phyloP scores from a whole-genome alignment of 92 coral and sea anemone species.

The Siderastrea radians region DNA sequence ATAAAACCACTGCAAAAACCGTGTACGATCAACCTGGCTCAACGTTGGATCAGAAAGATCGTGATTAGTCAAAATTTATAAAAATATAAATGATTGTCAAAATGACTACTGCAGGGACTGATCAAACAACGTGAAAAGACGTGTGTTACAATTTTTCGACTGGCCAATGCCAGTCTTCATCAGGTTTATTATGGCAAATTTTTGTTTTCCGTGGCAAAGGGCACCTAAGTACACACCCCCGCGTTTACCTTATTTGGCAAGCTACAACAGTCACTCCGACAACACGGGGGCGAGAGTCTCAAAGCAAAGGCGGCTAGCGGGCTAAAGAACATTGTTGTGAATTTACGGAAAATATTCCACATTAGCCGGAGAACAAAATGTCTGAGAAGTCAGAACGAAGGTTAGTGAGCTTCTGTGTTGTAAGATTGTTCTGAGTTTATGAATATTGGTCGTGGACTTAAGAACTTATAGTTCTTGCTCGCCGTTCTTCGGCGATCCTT shows the following conservation, averaged over 20 bases:
- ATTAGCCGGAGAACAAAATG: neutral
- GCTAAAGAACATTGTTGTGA: neutral
- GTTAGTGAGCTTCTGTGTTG: neutral
- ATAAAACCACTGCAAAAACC: too few relatives aligned
- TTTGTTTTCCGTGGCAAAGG: neutral
- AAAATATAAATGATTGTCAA: too few relatives aligned
- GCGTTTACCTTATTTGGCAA: conserved; percentile 28
- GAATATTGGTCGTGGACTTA: neutral
- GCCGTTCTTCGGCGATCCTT: neutral
- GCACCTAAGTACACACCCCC: conserved; percentile 14
- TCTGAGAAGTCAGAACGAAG: conserved; percentile 46
- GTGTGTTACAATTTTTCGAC: too few relatives aligned
- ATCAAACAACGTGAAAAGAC: too few relatives aligned
- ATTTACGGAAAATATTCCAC: neutral
- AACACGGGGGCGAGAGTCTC: neutral
- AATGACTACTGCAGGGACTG: too few relatives aligned
- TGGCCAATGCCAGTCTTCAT: too few relatives aligned
- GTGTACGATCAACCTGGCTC: too few relatives aligned
- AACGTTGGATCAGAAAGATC: too few relatives aligned
- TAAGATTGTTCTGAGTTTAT: neutral
- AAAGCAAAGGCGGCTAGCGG: neutral
- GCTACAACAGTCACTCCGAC: neutral
- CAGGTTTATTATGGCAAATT: too few relatives aligned
- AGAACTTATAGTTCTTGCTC: too few relatives aligned
- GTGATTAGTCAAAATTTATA: too few relatives aligned